A percentile compares a stretch with the other conserved stretches of the same genome.
phyloP scores from a whole-genome alignment of 2,888 invertebrate genomes.

The Epinotia brunnichana region DNA sequence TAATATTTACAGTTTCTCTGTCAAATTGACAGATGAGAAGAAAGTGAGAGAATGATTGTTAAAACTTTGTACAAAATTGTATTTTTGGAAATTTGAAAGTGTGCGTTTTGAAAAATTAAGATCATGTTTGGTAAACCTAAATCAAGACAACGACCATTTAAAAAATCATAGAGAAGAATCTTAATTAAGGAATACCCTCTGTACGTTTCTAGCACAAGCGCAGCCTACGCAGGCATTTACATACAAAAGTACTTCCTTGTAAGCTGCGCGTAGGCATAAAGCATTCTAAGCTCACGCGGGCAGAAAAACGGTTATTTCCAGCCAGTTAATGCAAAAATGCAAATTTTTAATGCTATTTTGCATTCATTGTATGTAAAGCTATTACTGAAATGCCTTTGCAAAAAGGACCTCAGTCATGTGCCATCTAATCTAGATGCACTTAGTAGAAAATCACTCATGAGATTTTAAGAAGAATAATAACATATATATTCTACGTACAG shows the following conservation, averaged over 20 bases:
- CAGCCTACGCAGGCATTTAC: slow-evolving; percentile 80
- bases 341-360: slow-evolving; percentile 17
- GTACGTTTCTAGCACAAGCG: slow-evolving; percentile 61
- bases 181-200: slow-evolving; percentile 41
- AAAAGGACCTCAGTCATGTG: neutral
- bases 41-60: too few relatives aligned
- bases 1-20: too few relatives aligned
- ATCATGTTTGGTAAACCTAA: neutral
- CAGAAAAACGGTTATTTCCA: slow-evolving; percentile 34
- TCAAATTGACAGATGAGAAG: too few relatives aligned
- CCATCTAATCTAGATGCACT: too few relatives aligned
- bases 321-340: slow-evolving; percentile 30
- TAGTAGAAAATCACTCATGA: neutral
- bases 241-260: slow-evolving; percentile 81
- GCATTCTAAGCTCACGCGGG: slow-evolving; percentile 59
- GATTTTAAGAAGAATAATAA: neutral
- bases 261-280: slow-evolving; percentile 73
- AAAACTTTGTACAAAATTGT: too few relatives aligned
- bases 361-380: neutral
- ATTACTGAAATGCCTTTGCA: neutral
- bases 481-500: too few relatives aligned
- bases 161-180: slow-evolving; percentile 34
- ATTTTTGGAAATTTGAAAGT: neutral
- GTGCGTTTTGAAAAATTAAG: neutral
- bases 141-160: slow-evolving; percentile 9